These are phyloP conservation scores for Onthophagus sagittarius DNA, from an alignment of 2,888 invertebrate species.

Conservation along the genomic window DNA sequence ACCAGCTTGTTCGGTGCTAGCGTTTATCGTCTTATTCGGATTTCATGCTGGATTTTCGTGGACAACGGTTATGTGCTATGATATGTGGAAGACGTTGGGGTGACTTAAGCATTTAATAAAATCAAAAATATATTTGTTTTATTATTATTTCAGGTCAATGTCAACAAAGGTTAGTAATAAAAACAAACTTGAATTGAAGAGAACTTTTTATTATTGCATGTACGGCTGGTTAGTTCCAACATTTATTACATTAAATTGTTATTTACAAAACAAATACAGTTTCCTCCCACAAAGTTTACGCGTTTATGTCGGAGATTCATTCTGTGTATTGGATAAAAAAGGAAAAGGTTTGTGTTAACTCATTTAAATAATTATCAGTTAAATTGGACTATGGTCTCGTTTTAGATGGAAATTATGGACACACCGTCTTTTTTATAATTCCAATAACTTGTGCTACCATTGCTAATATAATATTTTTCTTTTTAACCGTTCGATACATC, in stretches of 20 bases:
- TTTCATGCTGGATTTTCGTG: conserved; percentile 70
- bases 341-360: neutral
- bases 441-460: neutral
- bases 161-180: neutral
- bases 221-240: conserved; percentile 3
- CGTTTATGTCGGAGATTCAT: neutral
- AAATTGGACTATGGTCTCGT: neutral
- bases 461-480: neutral
- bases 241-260: neutral
- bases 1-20: conserved; percentile 48
- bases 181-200: neutral
- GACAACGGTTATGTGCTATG: conserved; percentile 78
- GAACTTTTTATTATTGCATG: conserved; percentile 1
- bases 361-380: neutral
- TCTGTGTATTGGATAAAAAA: neutral
- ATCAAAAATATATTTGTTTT: neutral
- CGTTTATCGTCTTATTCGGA: conserved; percentile 63
- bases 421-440: neutral
- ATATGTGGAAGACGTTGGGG: conserved; percentile 81
- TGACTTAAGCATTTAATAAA: conserved; percentile 37
- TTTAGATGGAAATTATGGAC: conserved; percentile 4
- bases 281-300: neutral
- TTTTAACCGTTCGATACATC: conserved; percentile 1
- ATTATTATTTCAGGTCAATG: neutral
- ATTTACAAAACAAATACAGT: neutral